Evolutionary conservation across 2,113 vertebrate genomes (phyloP), one percentile per base, ranked within the genome.

Genomic region (Stigmatopora nigra): DNA sequence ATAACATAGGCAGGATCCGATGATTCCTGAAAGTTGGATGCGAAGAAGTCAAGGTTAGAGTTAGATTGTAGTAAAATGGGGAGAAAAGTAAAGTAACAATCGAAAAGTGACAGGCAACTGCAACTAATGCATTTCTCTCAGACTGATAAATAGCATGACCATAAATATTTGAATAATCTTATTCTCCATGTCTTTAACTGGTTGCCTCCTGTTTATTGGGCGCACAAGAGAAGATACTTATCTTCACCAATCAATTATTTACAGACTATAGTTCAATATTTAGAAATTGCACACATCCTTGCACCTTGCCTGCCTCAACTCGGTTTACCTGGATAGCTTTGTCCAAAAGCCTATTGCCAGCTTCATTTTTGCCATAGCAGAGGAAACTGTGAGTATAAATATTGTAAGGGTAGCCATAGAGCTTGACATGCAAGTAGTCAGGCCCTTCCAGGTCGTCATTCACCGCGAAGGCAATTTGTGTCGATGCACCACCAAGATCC

Each of bases 401-500:
- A 0, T 84, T 89, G 82, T 98, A 98, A 4, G 71, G 69, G 10
- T 97, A 96, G 61, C 95, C 94, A 0, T 97, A 99, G 36, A 99
- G 78, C 3, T 91, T 89, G 77, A 98, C 87, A 61, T 52, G 80
- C 70, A 89, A 55, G n/a, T 86, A 89, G 73, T 87, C 88, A 0
- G 81, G 70, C 19, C 78, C 78, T 0, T 57, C 78, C 4, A 72
- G 66, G 4, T 75, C 62, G 11, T 88, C 79, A 6, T 75, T 56
- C 6, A 85, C 77, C 0, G 82, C 81, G 60, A 97, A 99, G 45
- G 96, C 93, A 36, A 99, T 97, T 79, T 98, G 95, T 46, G 96
- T 96, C 19, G 96, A 98, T 36, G 95, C 97, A 3, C 96, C 97
- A 11, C 96, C 97, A 3, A 99, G 87, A 67, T 98, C 97, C 87